Conservation (phyloP, 2,888 invertebrate species). For the Therioaphis trifolii region DNA sequence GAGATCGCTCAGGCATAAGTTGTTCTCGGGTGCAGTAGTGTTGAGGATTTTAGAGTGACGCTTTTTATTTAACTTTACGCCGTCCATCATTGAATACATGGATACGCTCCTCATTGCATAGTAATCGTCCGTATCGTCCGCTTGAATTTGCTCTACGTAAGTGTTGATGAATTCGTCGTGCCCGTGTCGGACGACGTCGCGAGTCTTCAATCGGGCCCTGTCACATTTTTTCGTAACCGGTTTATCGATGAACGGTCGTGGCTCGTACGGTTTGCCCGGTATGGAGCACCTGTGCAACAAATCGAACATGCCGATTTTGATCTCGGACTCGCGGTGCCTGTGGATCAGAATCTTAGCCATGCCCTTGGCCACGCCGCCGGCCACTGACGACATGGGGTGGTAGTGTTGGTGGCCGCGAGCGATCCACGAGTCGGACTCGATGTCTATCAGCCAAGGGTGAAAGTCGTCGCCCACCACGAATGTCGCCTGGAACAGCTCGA, state of each 20-base stretch:
- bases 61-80: not conserved
- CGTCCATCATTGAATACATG: not conserved
- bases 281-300: not conserved
- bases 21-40: not conserved
- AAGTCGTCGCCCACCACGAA: conserved; percentile 11
- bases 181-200: not conserved
- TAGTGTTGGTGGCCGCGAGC: not conserved
- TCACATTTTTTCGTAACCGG: not conserved
- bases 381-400: not conserved
- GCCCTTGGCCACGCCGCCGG: not conserved
- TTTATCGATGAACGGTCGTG: not conserved
- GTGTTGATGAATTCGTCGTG: not conserved
- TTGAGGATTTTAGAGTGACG: too few species aligned
- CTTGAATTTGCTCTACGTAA: conserved; percentile 16
- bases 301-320: not conserved
- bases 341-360: not conserved
- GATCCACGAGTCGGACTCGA: conserved; percentile 6
- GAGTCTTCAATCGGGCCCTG: not conserved
- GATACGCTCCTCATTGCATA: not conserved
- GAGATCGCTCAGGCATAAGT: not conserved
- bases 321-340: not conserved
- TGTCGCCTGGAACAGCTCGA: conserved; percentile 21
- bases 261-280: not conserved
- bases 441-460: conserved; percentile 28
- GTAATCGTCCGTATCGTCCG: not conserved